Base-by-base conservation (phyloP, 2,113 vertebrate genomes). In the Cygnus buccinator region DNA sequence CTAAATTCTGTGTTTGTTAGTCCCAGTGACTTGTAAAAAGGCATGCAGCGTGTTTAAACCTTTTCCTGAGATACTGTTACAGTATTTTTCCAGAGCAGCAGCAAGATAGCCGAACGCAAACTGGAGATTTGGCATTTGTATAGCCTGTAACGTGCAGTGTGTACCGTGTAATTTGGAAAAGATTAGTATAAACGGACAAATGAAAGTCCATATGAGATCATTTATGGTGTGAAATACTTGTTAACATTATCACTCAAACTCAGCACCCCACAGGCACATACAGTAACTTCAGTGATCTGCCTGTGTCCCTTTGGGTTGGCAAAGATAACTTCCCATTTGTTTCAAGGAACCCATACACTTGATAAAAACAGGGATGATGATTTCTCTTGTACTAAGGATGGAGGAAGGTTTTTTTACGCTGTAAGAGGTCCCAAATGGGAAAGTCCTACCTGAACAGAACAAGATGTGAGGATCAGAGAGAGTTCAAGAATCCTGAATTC, bases 121-220 rank as follows among this genome's bases (percentile, higher is more conserved):
- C 94, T 66, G 55, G 67, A 91, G 77, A 83, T 94, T 2, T 95
- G 95, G 94, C 94, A 48, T 11, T 6, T 10, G 5, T 1, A 0
- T 6, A 73, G 88, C 54, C 61, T 70, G 92, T 39, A 50, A 79
- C 1, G 46, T 86, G 88, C 88, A 93, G 65, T 6, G 22, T 58
- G 93, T 84, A 67, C 90, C 86, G 63, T 63, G 73, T 90, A 65
- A 94, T 94, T 95, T 96, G 95, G 96, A 97, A 97, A 94, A 93
- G 91, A 93, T 94, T 75, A 89, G 61, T 75, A 37, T 71, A 35
- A 87, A 95, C 90, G 84, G 72, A 93, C 86, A 87, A 23, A 4
- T 80, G 83, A 70, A 93, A 85, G 89, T 82, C 70, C 67, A 37
- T 85, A 19, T 95, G 88, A 89, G 95, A 94, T 72, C 94, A 90